Evolutionary conservation across 2,113 vertebrate species (phyloP), one percentile per base, ranked within the genome.

Genomic region (Nicator chloris): DNA sequence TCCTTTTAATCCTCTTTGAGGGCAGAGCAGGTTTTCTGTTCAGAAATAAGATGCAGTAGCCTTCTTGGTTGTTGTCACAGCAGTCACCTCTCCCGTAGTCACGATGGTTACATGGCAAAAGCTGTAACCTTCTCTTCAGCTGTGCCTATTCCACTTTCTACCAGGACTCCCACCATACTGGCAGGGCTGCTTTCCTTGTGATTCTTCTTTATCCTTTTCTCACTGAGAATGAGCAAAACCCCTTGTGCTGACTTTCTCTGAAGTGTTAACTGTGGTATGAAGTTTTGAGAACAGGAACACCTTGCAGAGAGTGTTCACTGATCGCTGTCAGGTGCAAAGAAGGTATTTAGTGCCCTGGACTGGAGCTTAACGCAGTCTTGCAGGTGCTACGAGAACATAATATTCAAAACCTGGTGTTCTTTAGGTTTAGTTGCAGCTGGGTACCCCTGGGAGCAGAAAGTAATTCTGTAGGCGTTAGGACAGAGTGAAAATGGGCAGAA

Each of bases 231-330:
- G 30, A 80, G 54, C 12, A 78, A 76, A 90, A 15, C 5, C 12
- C 20, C 7, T 72, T 0, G 0, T 40, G 28, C 24, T 50, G 35
- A 19, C 19, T 59, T 85, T 35, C 30, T 66, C 4, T 22, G 10
- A 27, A 57, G 8, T 40, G 18, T 69, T n/a, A 84, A n/a, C 18
- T 6, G 3, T 60, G 40, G 7, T 27, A 15, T 1, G 2, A 13
- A 28, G 10, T 23, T 93, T 69, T 69, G 37, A 78, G 71, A 91
- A 8, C 21, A 47, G 7, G 30, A 14, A 13, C 0, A 0, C 28
- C 60, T 90, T 39, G 20, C 56, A 71, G 26, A 44, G 15, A 11
- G 8, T 5, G 17, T 26, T 68, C 12, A 11, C 33, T 0, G 0
- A 24, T 20, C 3, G 0, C 42, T 21, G 18, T 22, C 44, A 19